A percentile compares a stretch with the other conserved stretches of the same genome.
Conservation (phyloP, 2,888 invertebrate genomes). For the Epinotia bilunana region DNA sequence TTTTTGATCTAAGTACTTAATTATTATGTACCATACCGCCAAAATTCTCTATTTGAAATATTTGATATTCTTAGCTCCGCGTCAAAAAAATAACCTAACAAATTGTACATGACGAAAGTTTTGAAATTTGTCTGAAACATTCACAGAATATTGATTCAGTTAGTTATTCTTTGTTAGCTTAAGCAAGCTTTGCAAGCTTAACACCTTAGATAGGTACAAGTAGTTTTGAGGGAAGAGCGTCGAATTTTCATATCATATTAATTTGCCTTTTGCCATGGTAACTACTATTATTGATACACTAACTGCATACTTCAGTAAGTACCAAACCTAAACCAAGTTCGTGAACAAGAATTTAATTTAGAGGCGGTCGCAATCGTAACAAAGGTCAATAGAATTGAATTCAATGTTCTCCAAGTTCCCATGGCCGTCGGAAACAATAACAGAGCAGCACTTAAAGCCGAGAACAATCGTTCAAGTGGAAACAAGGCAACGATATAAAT, state of each 20-base stretch:
- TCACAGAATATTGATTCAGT: not conserved
- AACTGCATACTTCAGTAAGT: not conserved
- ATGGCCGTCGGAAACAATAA: constrained; percentile 78
- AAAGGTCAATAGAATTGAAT: constrained; percentile 70
- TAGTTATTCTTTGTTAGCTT: not conserved
- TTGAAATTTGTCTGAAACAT: no score
- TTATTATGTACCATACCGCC: no score
- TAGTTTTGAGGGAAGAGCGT: not conserved
- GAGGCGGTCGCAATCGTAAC: constrained; percentile 57
- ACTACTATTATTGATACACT: not conserved
- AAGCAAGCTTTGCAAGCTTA: no score
- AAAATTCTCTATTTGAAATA: no score
- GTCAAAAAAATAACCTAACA: no score
- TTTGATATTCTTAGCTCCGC: no score
- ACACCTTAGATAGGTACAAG: not conserved
- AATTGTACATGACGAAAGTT: no score
- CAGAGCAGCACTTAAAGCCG: constrained; percentile 73
- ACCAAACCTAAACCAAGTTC: constrained; percentile 53
- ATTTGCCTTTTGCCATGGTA: not conserved
- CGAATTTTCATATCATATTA: not conserved
- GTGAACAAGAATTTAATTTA: constrained; percentile 56
- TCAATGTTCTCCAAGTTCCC: constrained; percentile 65
- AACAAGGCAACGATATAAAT: constrained; percentile 82
- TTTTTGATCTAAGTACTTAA: no score
- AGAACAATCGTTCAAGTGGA: constrained; percentile 80